These are phyloP conservation scores for Diprion similis DNA, from an alignment of 1,140 invertebrate species.

Conservation along the genomic window DNA sequence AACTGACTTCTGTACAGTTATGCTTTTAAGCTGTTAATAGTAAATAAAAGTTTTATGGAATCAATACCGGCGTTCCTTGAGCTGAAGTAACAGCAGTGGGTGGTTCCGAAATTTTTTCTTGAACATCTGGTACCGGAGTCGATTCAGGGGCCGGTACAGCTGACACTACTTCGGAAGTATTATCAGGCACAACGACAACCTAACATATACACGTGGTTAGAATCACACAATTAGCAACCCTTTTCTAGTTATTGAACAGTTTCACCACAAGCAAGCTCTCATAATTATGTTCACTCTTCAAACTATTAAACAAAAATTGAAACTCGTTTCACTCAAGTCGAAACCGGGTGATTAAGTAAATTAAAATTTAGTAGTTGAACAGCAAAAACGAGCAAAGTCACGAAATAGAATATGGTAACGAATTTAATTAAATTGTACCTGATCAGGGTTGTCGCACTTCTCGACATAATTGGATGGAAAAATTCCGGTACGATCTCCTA, in stretches of 20 bases:
- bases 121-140: not conserved
- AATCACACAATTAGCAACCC: too few species aligned
- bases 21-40: constrained; percentile 12
- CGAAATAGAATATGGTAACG: too few species aligned
- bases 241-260: too few species aligned
- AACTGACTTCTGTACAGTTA: not conserved
- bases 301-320: not conserved
- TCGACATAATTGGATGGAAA: constrained; percentile 96
- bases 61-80: constrained; percentile 20
- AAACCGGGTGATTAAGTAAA: not conserved
- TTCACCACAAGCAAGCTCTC: too few species aligned
- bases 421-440: constrained; percentile 44
- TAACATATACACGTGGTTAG: not conserved
- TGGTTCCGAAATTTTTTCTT: not conserved
- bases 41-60: not conserved
- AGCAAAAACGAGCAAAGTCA: too few species aligned
- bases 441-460: constrained; percentile 59
- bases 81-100: not conserved
- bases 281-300: not conserved
- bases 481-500: constrained; percentile 86
- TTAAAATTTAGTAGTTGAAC: too few species aligned
- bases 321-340: not conserved
- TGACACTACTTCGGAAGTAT: not conserved
- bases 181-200: not conserved
- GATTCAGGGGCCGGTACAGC: not conserved